These are phyloP conservation scores for Dyspetes luteomarginatus DNA, from an alignment of 2,888 invertebrate species.

Conservation along the genomic window DNA sequence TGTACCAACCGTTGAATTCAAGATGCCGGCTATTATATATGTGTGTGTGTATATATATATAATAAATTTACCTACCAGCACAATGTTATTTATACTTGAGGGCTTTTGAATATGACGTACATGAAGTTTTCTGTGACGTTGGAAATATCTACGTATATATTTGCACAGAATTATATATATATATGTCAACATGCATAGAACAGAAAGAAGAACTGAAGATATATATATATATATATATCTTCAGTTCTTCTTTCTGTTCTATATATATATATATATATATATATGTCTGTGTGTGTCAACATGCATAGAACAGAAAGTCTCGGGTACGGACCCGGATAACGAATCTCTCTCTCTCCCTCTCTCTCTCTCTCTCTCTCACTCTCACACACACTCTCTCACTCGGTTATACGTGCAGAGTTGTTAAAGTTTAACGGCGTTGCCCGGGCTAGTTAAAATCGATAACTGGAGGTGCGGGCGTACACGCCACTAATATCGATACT, in stretches of 20 bases:
- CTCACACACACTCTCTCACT: background rate
- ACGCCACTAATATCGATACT: background rate
- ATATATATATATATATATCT: background rate
- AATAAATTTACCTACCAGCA: background rate
- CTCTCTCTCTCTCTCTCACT: background rate
- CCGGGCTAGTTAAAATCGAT: slow-evolving; percentile 47
- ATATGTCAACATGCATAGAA: background rate
- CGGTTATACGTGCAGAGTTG: slow-evolving; percentile 12
- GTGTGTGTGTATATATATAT: background rate
- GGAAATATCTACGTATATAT: slow-evolving; percentile 11
- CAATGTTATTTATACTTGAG: slow-evolving; percentile 31
- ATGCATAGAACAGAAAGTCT: background rate
- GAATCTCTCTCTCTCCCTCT: background rate
- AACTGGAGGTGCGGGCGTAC: slow-evolving; percentile 9
- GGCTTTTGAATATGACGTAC: slow-evolving; percentile 12
- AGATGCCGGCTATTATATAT: slow-evolving; percentile 1
- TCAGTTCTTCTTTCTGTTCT: background rate
- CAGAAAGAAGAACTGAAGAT: background rate
- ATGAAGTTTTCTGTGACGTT: slow-evolving; percentile 36
- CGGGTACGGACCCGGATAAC: slow-evolving; percentile 14
- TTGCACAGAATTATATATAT: background rate
- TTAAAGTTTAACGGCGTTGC: slow-evolving; percentile 47
- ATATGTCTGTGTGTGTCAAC: background rate
- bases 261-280: background rate
- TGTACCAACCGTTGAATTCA: slow-evolving; percentile 9